Base-by-base conservation (phyloP, 2,888 invertebrate genomes). In the Sinopyrophorus schimmeli region DNA sequence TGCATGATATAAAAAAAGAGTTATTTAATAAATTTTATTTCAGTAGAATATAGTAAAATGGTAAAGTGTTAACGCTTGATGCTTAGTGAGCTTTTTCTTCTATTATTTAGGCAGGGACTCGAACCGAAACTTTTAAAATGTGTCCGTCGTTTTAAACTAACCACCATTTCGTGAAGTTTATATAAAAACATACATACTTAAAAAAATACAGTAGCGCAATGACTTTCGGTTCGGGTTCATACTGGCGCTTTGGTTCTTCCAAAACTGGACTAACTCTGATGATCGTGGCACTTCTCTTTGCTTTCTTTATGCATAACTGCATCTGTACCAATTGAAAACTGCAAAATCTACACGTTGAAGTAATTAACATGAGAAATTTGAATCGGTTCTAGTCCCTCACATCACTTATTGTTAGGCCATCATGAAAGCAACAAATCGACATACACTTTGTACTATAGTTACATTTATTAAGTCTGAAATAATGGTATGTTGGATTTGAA, bases 81-180 rank as follows among this genome's bases (percentile, higher is more conserved):
- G 72, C 72, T 73, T 72, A 70, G 71, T 66, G 65, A 69, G 64
- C 63, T 67, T 65, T 57, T 66, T 67, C 62, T 65, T 68, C 61
- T 65, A 68, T 66, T 68, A 64, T 67, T 68, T 69, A 71, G 71
- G 70, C 69, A 71, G 71, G 73, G 73, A 71, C 73, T 73, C 71
- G 73, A 72, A 73, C 73, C 73, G 72, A 73, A 72, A 67, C 57
- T 37, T 38, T 53, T 51, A 53, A 51, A 34, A 31, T 38, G 43
- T 20, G 41, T 37, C 43, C 35, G 38, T 34, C 47, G 43, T 32
- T 32, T 47, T 43, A n/a, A n/a, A 43, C 40, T 35, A 52, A 52
- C 28, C 26, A 27, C 9, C 21, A n/a, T 35, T 40, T 35, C 31
- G 32, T n/a, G 24, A 40, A 23, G 41, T 14, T 7, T 16, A 12